phyloP scores from a whole-genome alignment of 1,140 invertebrate genomes.

The Drosophila prosaltans region DNA sequence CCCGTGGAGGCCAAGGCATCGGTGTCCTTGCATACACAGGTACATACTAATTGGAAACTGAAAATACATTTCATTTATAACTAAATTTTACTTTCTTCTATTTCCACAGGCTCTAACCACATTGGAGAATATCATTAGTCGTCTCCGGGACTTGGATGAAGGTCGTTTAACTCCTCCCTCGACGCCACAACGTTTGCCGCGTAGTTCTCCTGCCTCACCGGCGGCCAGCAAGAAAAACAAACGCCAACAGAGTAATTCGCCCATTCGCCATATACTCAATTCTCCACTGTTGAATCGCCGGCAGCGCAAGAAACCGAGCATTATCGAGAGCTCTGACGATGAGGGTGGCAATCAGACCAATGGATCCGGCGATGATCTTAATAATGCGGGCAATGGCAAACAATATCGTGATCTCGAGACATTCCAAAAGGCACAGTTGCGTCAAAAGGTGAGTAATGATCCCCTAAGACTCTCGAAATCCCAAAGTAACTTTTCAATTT shows the following conservation, averaged over 20 bases:
- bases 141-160: slow-evolving; percentile 84
- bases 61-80: no score
- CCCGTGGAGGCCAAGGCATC: slow-evolving; percentile 80
- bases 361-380: slow-evolving; percentile 78
- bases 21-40: slow-evolving; percentile 84
- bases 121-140: slow-evolving; percentile 85
- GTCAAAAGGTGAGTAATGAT: slow-evolving; percentile 91
- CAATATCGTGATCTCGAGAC: slow-evolving; percentile 95
- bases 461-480: neutral
- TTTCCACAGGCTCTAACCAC: slow-evolving; percentile 83
- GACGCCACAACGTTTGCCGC: slow-evolving; percentile 86
- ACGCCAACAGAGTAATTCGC: slow-evolving; percentile 90
- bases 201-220: slow-evolving; percentile 89
- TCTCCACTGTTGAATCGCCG: slow-evolving; percentile 90
- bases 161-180: slow-evolving; percentile 83
- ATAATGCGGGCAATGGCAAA: slow-evolving; percentile 84
- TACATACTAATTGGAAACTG: slow-evolving; percentile 13
- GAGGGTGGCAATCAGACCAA: slow-evolving; percentile 88
- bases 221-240: slow-evolving; percentile 89
- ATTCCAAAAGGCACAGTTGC: slow-evolving; percentile 96
- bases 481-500: neutral
- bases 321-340: slow-evolving; percentile 94
- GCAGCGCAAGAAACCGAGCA: slow-evolving; percentile 87
- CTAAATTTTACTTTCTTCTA: no score
- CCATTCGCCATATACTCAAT: slow-evolving; percentile 91